Conservation (phyloP, 1,140 invertebrate species). For the Coptotermes formosanus region DNA sequence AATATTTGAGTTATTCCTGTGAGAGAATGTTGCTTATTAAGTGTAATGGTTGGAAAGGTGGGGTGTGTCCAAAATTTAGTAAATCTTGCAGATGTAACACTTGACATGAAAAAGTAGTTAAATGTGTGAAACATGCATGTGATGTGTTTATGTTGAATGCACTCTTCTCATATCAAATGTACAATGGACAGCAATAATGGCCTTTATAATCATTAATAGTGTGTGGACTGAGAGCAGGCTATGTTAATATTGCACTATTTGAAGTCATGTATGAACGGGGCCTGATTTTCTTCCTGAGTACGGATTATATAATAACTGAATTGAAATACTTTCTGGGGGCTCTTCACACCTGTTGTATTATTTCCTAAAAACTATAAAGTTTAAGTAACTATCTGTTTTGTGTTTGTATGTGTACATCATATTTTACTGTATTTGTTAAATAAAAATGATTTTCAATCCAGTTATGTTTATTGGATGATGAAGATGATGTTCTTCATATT, state of each 20-base stretch:
- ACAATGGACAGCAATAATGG: neutral
- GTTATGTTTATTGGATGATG: neutral
- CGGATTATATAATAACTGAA: neutral
- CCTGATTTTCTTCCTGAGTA: neutral
- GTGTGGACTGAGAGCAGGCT: neutral
- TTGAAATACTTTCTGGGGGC: neutral
- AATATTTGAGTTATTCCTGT: neutral
- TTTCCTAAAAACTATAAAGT: neutral
- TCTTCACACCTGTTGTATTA: neutral
- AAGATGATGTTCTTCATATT: neutral
- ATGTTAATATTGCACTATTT: neutral
- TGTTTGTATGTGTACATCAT: neutral
- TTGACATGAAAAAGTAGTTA: neutral
- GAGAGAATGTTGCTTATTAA: neutral
- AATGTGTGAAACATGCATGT: neutral
- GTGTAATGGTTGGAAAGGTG: neutral
- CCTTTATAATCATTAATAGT: neutral
- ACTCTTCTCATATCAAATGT: neutral
- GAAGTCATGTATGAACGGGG: neutral
- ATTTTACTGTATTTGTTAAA: conserved; percentile 15
- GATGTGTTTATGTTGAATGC: neutral
- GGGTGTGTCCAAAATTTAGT: neutral
- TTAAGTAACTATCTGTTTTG: neutral
- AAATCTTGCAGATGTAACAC: neutral
- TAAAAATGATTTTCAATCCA: neutral